A percentile compares a stretch with the other conserved stretches of the same genome.
phyloP scores from a whole-genome alignment of 1,140 invertebrate genomes.

The Drosophila simulans region DNA sequence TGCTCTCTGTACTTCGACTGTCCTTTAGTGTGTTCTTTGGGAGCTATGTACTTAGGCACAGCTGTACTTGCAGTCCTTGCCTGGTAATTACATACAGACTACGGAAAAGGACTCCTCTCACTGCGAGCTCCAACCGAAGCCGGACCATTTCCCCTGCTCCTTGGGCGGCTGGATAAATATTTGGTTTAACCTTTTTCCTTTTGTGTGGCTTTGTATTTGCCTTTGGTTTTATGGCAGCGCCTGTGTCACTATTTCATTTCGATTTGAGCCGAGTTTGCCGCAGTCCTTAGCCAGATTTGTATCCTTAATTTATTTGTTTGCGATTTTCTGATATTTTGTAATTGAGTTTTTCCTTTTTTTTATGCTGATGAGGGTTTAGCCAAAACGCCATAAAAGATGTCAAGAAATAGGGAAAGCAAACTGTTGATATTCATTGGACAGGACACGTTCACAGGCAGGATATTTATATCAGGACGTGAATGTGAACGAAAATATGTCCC shows the following conservation, averaged over 20 bases:
- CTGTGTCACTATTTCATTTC: slow-evolving; percentile 78
- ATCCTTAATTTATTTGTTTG: slow-evolving; percentile 80
- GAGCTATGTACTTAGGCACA: slow-evolving; percentile 75
- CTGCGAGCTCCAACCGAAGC: background rate
- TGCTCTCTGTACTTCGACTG: slow-evolving; percentile 18
- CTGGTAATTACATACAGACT: slow-evolving; percentile 79
- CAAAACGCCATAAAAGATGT: slow-evolving; percentile 17
- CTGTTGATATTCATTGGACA: slow-evolving; percentile 52
- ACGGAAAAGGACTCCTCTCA: slow-evolving; percentile 30
- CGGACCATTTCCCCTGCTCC: background rate
- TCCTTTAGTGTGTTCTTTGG: slow-evolving; percentile 32
- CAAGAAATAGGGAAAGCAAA: slow-evolving; percentile 34
- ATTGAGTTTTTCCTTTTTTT: slow-evolving; percentile 66
- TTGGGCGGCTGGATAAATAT: slow-evolving; percentile 72
- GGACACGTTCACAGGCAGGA: slow-evolving; percentile 61
- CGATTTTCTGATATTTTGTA: slow-evolving; percentile 75
- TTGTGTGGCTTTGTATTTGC: slow-evolving; percentile 73
- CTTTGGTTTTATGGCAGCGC: slow-evolving; percentile 75
- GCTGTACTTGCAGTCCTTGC: slow-evolving; percentile 70
- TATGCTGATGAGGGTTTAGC: slow-evolving; percentile 45
- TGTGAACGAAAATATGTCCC: slow-evolving; percentile 59
- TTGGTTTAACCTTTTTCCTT: slow-evolving; percentile 76
- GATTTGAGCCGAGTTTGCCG: slow-evolving; percentile 74
- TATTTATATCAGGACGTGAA: slow-evolving; percentile 47
- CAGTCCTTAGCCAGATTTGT: slow-evolving; percentile 66